Evolutionary conservation across 2,113 vertebrate genomes (phyloP), one percentile per base, ranked within the genome.

Genomic region (Hippocampus comes): DNA sequence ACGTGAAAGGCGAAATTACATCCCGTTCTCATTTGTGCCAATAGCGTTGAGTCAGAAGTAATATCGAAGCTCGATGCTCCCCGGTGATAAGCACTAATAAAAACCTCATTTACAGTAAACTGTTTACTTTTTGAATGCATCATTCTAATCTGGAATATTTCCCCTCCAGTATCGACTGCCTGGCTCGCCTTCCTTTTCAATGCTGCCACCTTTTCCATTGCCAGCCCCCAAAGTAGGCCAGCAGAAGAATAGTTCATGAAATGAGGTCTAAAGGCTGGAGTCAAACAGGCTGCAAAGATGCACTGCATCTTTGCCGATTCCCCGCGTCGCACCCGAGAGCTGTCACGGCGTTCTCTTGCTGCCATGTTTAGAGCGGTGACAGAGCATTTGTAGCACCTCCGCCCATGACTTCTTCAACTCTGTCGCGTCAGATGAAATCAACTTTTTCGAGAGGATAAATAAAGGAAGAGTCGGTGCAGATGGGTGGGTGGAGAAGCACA

Each of bases 361-460:
- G 82, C 78, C 86, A 66, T 78, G 80, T 85, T 84, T 76, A 57
- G 78, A 15, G 27, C 9, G 67, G 76, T 78, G 82, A 87, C 84
- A 75, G 79, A 84, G 82, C 78, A 82, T 85, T 87, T 86, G 85
- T 83, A 88, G 78, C 76, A 78, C 81, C 83, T 80, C 82, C 63
- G 67, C 82, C 78, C 63, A 67, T 88, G 85, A 82, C 78, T 85
- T 82, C 82, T 83, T 77, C 68, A 68, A 84, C 67, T 79, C 77
- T 77, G 78, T 85, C 81, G 81, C 61, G 73, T 84, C 84, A 79
- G 75, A 86, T 85, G 74, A 89, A 83, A 89, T 84, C 76, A 82
- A 71, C 75, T 83, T 76, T 76, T 75, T 11, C 57, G 72, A 77
- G 70, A 78, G 68, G 67, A 75, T 71, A 78, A 64, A 70, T 43